Conservation (phyloP, 2,113 vertebrate genomes). For the Chloebia gouldiae region DNA sequence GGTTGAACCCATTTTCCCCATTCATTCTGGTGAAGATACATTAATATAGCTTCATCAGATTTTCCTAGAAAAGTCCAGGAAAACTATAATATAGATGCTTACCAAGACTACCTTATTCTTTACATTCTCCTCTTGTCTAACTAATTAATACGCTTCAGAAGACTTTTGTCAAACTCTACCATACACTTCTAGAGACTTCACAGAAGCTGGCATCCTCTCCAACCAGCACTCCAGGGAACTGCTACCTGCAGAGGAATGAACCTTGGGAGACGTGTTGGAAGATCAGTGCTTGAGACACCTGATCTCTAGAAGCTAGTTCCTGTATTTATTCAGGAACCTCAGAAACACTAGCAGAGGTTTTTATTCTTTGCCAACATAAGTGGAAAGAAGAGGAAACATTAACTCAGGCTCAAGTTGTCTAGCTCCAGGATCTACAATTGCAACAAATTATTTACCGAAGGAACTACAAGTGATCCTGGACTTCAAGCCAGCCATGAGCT, state of each 20-base stretch:
- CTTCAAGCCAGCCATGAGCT: fast-evolving
- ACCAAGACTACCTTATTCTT: background rate
- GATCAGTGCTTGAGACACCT: background rate
- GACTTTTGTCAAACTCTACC: background rate
- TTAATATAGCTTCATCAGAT: background rate
- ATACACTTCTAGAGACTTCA: background rate
- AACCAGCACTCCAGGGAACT: background rate
- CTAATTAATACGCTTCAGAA: background rate
- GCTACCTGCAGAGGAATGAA: background rate
- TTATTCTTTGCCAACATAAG: background rate
- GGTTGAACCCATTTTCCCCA: background rate
- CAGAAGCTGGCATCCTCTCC: background rate
- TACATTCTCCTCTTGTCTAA: background rate
- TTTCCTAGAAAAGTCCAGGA: background rate
- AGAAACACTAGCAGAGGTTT: background rate
- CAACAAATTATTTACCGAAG: background rate
- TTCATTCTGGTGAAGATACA: background rate
- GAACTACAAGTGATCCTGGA: background rate
- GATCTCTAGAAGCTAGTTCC: background rate
- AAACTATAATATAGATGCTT: background rate
- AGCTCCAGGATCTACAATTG: background rate
- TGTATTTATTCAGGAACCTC: background rate
- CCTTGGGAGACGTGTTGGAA: background rate
- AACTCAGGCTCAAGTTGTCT: background rate
- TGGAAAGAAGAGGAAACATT: background rate